Base-by-base conservation (phyloP, 2,113 vertebrate species). In the Puntigrus tetrazona region DNA sequence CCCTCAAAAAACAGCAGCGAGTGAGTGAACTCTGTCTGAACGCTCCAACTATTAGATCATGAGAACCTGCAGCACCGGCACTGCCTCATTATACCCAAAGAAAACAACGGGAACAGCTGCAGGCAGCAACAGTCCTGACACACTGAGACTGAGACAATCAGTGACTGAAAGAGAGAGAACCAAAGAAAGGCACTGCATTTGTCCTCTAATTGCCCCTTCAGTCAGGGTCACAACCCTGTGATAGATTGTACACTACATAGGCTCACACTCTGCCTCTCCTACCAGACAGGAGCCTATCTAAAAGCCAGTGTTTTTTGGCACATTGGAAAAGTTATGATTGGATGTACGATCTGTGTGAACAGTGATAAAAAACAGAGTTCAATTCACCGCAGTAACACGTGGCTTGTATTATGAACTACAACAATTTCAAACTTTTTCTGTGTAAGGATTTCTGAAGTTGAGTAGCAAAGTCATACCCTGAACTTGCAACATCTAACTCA, bases 11-110 rank as follows among this genome's bases (percentile, higher is more conserved):
- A 77, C 76, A 87, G 72, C 36, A 67, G 50, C 16, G 34, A 85
- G 82, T 65, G 73, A 85, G 83, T 75, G 75, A 85, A 80, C 83
- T 75, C 55, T 43, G 86, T 85, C 87, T 86, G 83, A 80, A 84
- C 55, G 81, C 72, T 83, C 80, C 50, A 76, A 65, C 81, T 77
- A 83, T 87, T 88, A 89, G 84, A 86, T 89, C 85, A 89, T 87
- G 87, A 87, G 85, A 87, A 89, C 72, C 85, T 85, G 85, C 67
- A 69, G 69, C 70, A 85, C 65, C 43, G 50, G 47, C 81, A 38
- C 75, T 67, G 84, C 84, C 73, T 89, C 85, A 78, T 83, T 85
- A 83, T 73, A 34, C 83, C 36, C 4, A 77, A 81, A 65, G 52
- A 78, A 83, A 88, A 67, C 79, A 85, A 84, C 57, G 59, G 83